phyloP scores from a whole-genome alignment of 2,113 vertebrate species.

The Myiagra hebetior region DNA sequence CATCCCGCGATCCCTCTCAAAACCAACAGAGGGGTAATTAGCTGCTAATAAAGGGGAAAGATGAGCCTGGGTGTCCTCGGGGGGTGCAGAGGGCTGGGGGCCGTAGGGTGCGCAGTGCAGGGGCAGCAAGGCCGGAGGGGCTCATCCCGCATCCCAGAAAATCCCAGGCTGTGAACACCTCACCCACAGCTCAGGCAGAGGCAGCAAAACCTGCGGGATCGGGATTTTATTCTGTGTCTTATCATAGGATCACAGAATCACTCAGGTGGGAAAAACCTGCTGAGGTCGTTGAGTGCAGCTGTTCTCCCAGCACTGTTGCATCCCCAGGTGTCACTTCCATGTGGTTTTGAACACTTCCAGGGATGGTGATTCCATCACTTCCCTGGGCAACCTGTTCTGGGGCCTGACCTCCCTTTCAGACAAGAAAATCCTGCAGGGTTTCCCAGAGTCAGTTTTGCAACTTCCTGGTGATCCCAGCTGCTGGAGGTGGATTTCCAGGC shows the following conservation, averaged over 20 bases:
- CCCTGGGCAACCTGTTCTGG: background rate
- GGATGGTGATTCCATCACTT: background rate
- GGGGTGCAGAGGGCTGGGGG: background rate
- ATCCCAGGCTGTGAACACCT: background rate
- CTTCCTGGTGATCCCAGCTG: background rate
- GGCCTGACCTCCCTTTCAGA: background rate
- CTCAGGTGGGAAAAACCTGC: background rate
- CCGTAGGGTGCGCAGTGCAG: background rate
- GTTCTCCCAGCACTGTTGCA: fast-evolving
- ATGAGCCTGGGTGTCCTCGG: background rate
- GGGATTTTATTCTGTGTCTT: background rate
- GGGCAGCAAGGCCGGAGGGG: background rate
- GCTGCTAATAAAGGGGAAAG: background rate
- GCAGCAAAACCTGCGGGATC: fast-evolving
- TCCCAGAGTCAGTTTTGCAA: background rate
- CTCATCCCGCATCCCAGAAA: background rate
- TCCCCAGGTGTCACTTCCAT: background rate
- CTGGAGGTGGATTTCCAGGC: background rate
- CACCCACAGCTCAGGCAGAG: background rate
- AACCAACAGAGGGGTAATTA: slow-evolving; percentile 18
- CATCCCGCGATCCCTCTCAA: background rate
- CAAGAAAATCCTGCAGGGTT: background rate
- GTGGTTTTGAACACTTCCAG: background rate
- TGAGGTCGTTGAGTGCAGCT: fast-evolving
- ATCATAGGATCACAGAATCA: background rate